Evolutionary conservation across 2,797 vertebrate species (phyloP).

Genomic region (Epinephelus coioides): DNA sequence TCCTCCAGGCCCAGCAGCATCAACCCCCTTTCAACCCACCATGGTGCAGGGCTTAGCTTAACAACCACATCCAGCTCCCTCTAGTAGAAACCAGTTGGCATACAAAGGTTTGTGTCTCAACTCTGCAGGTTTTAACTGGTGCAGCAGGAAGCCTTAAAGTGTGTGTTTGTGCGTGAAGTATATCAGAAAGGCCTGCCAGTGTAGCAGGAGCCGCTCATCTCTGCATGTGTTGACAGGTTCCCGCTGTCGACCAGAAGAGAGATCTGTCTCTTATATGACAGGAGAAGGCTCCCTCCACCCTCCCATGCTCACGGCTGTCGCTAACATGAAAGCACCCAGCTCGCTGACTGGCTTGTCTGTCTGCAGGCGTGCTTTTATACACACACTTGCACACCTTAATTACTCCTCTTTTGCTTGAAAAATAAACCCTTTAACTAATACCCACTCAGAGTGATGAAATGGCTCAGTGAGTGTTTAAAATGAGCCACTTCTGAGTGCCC

Average conservation of each 20-base stretch:
- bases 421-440: slow-evolving; percentile 51
- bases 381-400: slow-evolving; percentile 38
- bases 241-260: slow-evolving; percentile 48
- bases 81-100: slow-evolving; percentile 32
- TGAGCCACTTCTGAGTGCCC: slow-evolving; percentile 29
- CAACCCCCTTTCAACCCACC: slow-evolving; percentile 51
- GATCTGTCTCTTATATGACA: slow-evolving; percentile 55
- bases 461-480: slow-evolving; percentile 42
- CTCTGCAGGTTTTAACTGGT: slow-evolving; percentile 60
- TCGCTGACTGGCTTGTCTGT: slow-evolving; percentile 30
- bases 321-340: slow-evolving; percentile 47
- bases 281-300: slow-evolving; percentile 58
- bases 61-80: slow-evolving; percentile 50
- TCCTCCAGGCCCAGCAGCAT: slow-evolving; percentile 42
- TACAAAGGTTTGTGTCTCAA: slow-evolving; percentile 35
- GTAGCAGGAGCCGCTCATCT: slow-evolving; percentile 47
- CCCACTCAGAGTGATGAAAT: slow-evolving; percentile 35
- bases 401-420: slow-evolving; percentile 42
- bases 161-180: slow-evolving; percentile 45
- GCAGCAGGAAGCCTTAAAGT: slow-evolving; percentile 40
- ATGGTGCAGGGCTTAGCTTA: slow-evolving; percentile 43
- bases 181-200: slow-evolving; percentile 35
- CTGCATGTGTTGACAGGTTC: slow-evolving; percentile 75
- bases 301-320: slow-evolving; percentile 26
- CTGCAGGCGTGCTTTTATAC: slow-evolving; percentile 36